phyloP scores from a whole-genome alignment of 2,888 invertebrate species.

The Agrotis exclamationis region DNA sequence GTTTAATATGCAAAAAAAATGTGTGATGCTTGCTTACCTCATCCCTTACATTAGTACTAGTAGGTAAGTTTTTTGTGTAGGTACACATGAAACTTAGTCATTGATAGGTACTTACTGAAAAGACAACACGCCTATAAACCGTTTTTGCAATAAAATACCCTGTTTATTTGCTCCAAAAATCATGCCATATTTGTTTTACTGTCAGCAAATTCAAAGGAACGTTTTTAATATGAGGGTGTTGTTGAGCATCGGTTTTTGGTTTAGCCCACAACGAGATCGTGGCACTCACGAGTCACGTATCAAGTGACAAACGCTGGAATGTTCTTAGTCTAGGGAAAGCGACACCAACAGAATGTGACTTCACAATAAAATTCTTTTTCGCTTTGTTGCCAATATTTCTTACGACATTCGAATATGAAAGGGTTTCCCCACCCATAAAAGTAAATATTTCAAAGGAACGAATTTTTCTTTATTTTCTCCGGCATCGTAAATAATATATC shows the following conservation, averaged over 20 bases:
- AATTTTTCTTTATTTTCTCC: constrained; percentile 57
- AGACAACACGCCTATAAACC: background rate
- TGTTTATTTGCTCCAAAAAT: constrained; percentile 16
- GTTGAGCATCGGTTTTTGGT: constrained; percentile 47
- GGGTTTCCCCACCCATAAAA: constrained; percentile 46
- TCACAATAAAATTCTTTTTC: constrained; percentile 60
- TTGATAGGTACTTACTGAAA: background rate
- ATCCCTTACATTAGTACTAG: background rate
- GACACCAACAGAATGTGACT: constrained; percentile 59
- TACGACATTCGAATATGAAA: constrained; percentile 56
- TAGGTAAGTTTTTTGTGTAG: background rate
- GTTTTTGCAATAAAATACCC: background rate
- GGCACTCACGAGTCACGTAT: constrained; percentile 54
- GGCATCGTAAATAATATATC: constrained; percentile 50
- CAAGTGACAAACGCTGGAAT: constrained; percentile 60
- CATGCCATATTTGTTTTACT: constrained; percentile 29
- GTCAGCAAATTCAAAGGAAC: constrained; percentile 19
- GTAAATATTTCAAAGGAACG: constrained; percentile 57
- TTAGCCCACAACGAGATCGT: constrained; percentile 51
- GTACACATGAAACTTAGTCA: background rate
- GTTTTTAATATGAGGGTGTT: constrained; percentile 47
- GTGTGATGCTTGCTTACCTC: background rate
- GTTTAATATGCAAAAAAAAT: constrained; percentile 10
- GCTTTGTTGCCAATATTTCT: constrained; percentile 61
- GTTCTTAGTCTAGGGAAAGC: constrained; percentile 60